Evolutionary conservation across 2,888 invertebrate genomes (phyloP), one percentile per base, ranked within the genome.

Genomic region (Hypselothyrea guttata): DNA sequence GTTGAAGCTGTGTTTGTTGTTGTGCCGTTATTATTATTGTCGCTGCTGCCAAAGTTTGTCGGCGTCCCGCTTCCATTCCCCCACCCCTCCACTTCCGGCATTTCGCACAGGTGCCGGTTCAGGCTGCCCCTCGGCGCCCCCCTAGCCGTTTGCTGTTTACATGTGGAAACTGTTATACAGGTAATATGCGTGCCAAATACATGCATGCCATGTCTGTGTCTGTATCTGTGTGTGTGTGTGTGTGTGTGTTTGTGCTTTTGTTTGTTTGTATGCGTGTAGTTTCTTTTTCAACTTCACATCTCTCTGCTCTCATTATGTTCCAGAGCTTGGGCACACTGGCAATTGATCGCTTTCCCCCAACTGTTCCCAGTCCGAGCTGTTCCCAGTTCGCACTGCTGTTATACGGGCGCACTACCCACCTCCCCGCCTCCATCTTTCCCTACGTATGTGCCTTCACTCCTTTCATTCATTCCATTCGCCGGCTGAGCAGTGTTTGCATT

Each of bases 121-220:
- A 62, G 31, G n/a, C n/a, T 28, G 8, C 28, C 28, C 33, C n/a
- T 33, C 11, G 9, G 1, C 8, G 8, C 28, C 5, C 8, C 28
- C 46, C 15, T 46, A 49, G 34, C 27, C 31, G 27, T 70, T 13
- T 61, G 75, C 81, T 72, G 68, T 72, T 73, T 67, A 73, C 53
- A 69, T 69, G 54, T 48, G 64, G 45, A 70, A 42, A 62, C 46
- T 56, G 47, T 58, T 72, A 41, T 63, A 63, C 81, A 85, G 77
- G 77, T 77, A 74, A 77, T 59, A 46, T 54, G 44, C 44, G 15
- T 34, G 15, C 18, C n/a, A n/a, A 35, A 71, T 66, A 48, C 45
- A 60, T 52, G 42, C 12, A 35, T 41, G 51, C 44, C 46, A 48
- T 48, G 42, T 46, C 55, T 52, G 28, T 41, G 16, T 16, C 37